Evolutionary conservation across 2,888 invertebrate genomes (phyloP), one percentile per base, ranked within the genome.

Genomic region (Caenorhabditis uteleia): DNA sequence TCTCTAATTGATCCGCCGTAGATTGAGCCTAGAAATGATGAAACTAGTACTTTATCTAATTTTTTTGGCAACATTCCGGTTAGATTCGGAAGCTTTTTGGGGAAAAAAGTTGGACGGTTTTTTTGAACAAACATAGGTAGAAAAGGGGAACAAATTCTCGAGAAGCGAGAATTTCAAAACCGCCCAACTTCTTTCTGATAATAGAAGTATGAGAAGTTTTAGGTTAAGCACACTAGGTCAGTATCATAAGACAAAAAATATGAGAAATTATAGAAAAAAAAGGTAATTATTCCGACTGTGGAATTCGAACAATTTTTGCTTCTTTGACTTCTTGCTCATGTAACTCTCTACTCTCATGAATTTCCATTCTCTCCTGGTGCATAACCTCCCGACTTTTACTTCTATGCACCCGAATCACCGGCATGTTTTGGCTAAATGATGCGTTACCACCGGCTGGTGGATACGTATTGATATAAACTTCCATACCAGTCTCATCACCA

Each of bases 401-500:
- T 56, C 62, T 50, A 56, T 62, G 62, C 10, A 65, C 65, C 16
- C 65, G 58, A 33, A 65, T 65, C 33, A 65, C 65, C 27, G 65
- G 65, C 27, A 36, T 48, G 6, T 23, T n/a, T 40, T 50, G 50
- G 16, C 18, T 26, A 29, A 40, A 18, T n/a, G 29, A 16, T n/a
- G 59, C 43, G 21, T 45, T 51, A 38, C 43, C 39, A 18, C 46
- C 40, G 27, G 51, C 44, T 44, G 66, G 66, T 40, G 66, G 66
- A 48, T 66, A 66, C 34, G 59, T 56, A 46, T 66, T 66, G 47
- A 66, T 47, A 26, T 51, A 56, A 20, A 67, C 45, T 38, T 57
- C 68, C 68, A 68, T 71, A 71, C 71, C 71, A 48, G 61, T 59
- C 46, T 71, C 71, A 12, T 74, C 74, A 27, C 59, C 54, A 16